Evolutionary conservation across 92 coral and sea anemone species (phyloP).

Genomic region (Phenganax stokvisi): DNA sequence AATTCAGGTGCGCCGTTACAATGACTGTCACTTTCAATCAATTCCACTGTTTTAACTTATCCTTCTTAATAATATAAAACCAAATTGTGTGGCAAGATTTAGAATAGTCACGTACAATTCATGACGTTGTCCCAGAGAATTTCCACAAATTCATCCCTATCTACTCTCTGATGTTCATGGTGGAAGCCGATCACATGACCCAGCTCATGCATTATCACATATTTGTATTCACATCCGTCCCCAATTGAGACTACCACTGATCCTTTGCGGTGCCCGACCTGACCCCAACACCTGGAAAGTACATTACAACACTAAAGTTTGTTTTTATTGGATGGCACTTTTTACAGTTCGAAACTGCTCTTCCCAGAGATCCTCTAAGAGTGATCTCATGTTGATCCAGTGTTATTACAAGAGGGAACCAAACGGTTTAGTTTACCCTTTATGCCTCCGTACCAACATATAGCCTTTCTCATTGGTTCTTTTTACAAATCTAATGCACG

Average conservation of each 20-base stretch:
- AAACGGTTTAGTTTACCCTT: slow-evolving; percentile 9
- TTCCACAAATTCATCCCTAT: slow-evolving; percentile 72
- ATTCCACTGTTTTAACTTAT: background rate
- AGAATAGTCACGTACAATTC: slow-evolving; percentile 49
- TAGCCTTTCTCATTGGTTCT: slow-evolving; percentile 20
- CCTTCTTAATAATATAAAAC: background rate
- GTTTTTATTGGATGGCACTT: background rate
- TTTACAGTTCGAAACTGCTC: too few species aligned
- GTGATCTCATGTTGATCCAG: too few species aligned
- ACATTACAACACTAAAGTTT: slow-evolving; percentile 39
- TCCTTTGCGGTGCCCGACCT: slow-evolving; percentile 68
- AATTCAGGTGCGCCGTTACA: too few species aligned
- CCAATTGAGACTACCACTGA: slow-evolving; percentile 63
- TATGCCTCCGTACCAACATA: slow-evolving; percentile 15
- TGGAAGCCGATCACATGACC: slow-evolving; percentile 97
- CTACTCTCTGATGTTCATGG: slow-evolving; percentile 96
- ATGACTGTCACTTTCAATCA: too few species aligned
- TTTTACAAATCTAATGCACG: slow-evolving; percentile 29
- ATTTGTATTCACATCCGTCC: slow-evolving; percentile 78
- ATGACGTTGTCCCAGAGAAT: slow-evolving; percentile 70
- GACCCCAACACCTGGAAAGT: slow-evolving; percentile 69
- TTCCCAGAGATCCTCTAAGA: too few species aligned
- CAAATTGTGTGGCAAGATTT: background rate
- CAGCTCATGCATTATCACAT: slow-evolving; percentile 84
- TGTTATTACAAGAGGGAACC: background rate